Base-by-base conservation (phyloP, 2,113 vertebrate species). In the Osmerus mordax region DNA sequence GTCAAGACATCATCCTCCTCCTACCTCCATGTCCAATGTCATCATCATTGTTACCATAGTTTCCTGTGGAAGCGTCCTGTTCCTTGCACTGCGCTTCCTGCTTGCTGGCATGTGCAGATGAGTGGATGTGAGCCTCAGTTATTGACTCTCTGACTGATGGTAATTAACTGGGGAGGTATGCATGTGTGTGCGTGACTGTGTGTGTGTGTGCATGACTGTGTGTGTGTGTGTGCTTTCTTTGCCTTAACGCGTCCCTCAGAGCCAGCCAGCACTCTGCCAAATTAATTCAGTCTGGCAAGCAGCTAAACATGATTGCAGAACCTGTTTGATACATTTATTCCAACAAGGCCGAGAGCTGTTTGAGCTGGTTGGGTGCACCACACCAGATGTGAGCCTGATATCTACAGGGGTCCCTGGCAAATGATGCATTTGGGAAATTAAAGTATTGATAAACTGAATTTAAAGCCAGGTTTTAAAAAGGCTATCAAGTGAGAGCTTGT, bases 271-370 rank as follows among this genome's bases (percentile, higher is more conserved):
- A 54, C 71, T 65, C 19, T 2, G 29, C 28, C 53, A 65, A 65
- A 65, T 64, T 58, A 58, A 56, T 65, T 71, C 60, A 71, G 70
- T 62, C 70, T 28, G 51, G 60, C 70, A 63, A 64, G 29, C 70
- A 29, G 59, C 59, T 52, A 18, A 29, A 28, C 12, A 18, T 68
- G 66, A 68, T 68, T 68, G 52, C 52, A 68, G 66, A 55, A 61
- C 59, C 59, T 63, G 59, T 71, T 64, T 71, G 70, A 29, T 80
- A 78, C 76, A 78, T 80, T 70, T 47, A 47, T 75, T 11, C 77
- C 71, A 72, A 59, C 71, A 58, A 65, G 71, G 41, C 65, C 32
- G 58, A 73, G 70, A 73, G 67, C 65, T 58, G 29, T 69, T 69
- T 69, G 53, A 64, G 55, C 60, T 23, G 60, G 12, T 23, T 13